Conservation (phyloP, 2,888 invertebrate species). For the Caprella mutica region DNA sequence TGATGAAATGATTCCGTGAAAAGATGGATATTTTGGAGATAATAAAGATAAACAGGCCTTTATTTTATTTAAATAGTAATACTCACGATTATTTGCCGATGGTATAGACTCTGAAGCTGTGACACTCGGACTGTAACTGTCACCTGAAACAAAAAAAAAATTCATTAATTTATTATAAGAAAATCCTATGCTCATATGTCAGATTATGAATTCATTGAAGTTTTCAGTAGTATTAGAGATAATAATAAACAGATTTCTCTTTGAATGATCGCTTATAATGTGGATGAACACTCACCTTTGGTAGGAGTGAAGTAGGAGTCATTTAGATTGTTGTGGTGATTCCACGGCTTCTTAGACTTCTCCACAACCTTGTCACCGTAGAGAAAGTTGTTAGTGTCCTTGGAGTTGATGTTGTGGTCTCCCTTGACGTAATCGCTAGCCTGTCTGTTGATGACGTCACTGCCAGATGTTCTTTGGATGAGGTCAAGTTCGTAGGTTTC, state of each 20-base stretch:
- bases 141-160: too few species aligned
- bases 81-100: too few species aligned
- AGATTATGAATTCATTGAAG: neutral
- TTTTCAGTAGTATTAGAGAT: neutral
- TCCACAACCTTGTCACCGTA: too few species aligned
- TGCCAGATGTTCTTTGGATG: too few species aligned
- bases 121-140: neutral
- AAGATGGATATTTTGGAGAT: too few species aligned
- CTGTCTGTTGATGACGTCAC: conserved; percentile 22
- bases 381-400: too few species aligned
- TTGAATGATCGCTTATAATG: neutral
- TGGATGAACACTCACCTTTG: conserved; percentile 22
- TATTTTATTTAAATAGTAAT: too few species aligned
- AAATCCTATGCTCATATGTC: too few species aligned
- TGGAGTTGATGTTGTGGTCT: conserved; percentile 2
- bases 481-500: too few species aligned
- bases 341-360: conserved; percentile 33
- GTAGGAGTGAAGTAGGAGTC: conserved; percentile 28
- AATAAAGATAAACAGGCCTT: too few species aligned
- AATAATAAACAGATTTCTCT: neutral
- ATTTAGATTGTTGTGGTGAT: conserved; percentile 33
- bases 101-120: neutral
- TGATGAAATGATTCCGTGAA: too few species aligned
- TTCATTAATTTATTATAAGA: too few species aligned
- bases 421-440: conserved; percentile 6